Evolutionary conservation across 1,140 invertebrate species (phyloP).

Genomic region (Nasonia vitripennis): DNA sequence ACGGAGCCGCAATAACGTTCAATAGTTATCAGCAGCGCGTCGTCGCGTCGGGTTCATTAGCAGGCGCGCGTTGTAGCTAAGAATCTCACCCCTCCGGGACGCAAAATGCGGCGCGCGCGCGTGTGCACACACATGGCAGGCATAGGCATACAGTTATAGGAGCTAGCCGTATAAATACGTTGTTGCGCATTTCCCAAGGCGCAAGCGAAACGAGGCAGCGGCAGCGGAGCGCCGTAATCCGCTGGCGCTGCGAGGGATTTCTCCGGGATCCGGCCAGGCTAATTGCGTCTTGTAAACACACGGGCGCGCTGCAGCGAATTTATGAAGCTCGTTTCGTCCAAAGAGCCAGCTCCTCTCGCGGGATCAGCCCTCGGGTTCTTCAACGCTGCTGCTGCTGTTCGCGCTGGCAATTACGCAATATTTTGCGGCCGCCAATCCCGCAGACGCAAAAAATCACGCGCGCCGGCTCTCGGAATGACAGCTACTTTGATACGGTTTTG

Average conservation of each 20-base stretch:
- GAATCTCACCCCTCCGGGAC: background rate
- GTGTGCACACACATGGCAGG: background rate
- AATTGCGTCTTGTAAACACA: conserved; percentile 64
- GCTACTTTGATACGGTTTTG: background rate
- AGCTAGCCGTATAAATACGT: conserved; percentile 26
- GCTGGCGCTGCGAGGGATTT: conserved; percentile 34
- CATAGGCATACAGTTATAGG: background rate
- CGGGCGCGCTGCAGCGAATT: conserved; percentile 53
- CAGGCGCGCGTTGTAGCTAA: background rate
- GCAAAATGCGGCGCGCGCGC: background rate
- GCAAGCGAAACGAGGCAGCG: conserved; percentile 9
- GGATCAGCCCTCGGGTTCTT: conserved; percentile 23
- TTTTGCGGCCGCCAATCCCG: conserved; percentile 54
- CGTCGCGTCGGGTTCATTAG: background rate
- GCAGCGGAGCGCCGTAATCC: conserved; percentile 12
- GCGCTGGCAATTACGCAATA: conserved; percentile 61
- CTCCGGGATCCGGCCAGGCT: conserved; percentile 52
- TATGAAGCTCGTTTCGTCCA: conserved; percentile 56
- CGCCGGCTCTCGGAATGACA: background rate
- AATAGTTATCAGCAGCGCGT: background rate
- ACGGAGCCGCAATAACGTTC: background rate
- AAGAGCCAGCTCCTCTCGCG: conserved; percentile 29
- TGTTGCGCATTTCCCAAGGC: conserved; percentile 26
- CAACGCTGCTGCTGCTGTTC: background rate
- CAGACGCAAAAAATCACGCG: background rate